Base-by-base conservation (phyloP, 2,797 vertebrate genomes). In the Bucorvus abyssinicus region DNA sequence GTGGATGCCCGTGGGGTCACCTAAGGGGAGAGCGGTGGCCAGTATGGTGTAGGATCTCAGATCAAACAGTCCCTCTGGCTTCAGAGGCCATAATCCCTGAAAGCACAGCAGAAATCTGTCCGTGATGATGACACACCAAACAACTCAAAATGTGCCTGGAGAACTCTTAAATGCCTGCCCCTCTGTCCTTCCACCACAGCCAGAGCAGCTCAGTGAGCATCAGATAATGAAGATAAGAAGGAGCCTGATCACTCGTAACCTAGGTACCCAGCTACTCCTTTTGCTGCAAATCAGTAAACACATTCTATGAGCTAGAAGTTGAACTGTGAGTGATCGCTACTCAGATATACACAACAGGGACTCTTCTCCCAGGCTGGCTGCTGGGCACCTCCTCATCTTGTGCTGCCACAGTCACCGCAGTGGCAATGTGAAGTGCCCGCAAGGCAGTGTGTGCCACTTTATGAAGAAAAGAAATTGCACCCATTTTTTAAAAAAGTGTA, bases 331-430 rank as follows among this genome's bases (percentile, higher is more conserved):
- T 36, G 47, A 60, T 27, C 40, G 9, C 56, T 47, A 56, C 36
- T 40, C 30, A 71, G 42, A 32, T 21, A 40, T 2, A 53, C 11
- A 19, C 14, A 68, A n/a, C 18, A 13, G n/a, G 23, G 27, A 52
- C 9, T 42, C 53, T 61, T 52, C 27, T 63, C 23, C 15, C 55
- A 68, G 27, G 20, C 34, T 34, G 44, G 53, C 57, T 50, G 29
- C 36, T 53, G 45, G 24, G 30, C 38, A 59, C 7, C 3, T 73
- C 55, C 29, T 80, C 38, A 29, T 26, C 52, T 34, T 49, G 44
- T 27, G 0, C 0, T 47, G 50, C n/a, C 27, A 47, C 1, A 1
- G 30, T 22, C 65, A 71, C 42, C 1, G 1, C 53, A 29, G n/a
- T 14, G 55, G 47, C 47, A 60, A 65, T 16, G 26, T 29, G n/a